Evolutionary conservation across 23 tunicate species (phyloP), one percentile per base, ranked within the genome.

Genomic region (Ascidia mentula): DNA sequence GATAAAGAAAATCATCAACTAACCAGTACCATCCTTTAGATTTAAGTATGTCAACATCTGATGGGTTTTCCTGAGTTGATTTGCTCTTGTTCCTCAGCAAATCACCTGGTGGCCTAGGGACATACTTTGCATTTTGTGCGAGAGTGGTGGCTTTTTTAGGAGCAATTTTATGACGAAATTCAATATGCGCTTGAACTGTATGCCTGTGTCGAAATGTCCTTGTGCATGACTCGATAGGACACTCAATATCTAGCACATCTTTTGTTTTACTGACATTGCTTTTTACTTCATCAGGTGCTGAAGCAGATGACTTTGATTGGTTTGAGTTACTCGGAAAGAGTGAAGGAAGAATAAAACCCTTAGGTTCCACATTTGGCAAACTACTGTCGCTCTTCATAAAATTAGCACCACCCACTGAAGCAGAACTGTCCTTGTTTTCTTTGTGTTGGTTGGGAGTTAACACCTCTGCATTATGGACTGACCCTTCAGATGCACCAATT

Each of bases 141-240:
- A 82, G 84, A 46, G 77, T 60, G 0, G 80, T 53, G n/a, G 88
- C 94, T 53, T 78, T 73, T 75, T 83, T 85, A 32, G 72, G 45
- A 34, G 18, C 60, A 0, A 78, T 37, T 73, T 78, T 78, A 40
- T 89, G 94, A 15, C 88, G 70, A 40, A 89, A 89, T 60, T 89
- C 86, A 40, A 89, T 45, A 61, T 89, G 94, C 1, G 87, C 94
- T 31, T 71, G 73, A 13, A 89, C 76, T 6, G 94, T 89, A 76
- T 89, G 94, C 31, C 81, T 45, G 46, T 89, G 88, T 20, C 74
- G 82, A 59, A 76, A 89, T 12, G 61, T 37, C 22, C 88, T 81
- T 13, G 59, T 31, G 34, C 94, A 89, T 45, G 38, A 33, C 22
- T 38, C 42, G 15, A 83, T 78, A 0, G 94, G 94, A 61, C 94